Base-by-base conservation (phyloP, 2,888 invertebrate species). In the Caenorhabditis sp. region DNA sequence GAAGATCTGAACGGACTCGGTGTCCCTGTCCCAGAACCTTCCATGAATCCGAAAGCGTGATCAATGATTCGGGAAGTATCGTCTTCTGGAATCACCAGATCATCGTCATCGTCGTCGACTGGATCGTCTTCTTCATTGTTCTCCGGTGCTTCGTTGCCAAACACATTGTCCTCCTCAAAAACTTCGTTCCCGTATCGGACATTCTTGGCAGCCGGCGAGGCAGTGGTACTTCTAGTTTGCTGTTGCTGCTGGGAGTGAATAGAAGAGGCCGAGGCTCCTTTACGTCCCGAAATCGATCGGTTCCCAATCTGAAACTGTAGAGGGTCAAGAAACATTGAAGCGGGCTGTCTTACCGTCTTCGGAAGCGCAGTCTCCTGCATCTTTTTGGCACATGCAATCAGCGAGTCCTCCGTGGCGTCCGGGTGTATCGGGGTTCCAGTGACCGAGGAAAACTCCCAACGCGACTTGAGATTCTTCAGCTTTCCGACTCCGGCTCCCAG, bases 371-470 rank as follows among this genome's bases (percentile, higher is more conserved):
- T 74, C 44, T 84, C 83, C 62, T 79, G 76, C 80, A 84, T 84
- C 47, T 72, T 67, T 0, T 77, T 76, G 1, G 87, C 88, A 13
- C 87, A 83, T 9, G 85, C 80, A 28, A 87, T 76, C 32, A 88
- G 77, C 26, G 86, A 84, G 47, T 87, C 83, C 47, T 85, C 86
- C 5, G 81, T 70, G 24, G 85, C 84, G 65, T 88, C 88, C 2
- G 89, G 89, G 61, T 89, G 88, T 50, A 89, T 81, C 28, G 89
- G 89, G 0, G 89, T 89, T 8, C 89, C 89, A 2, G 88, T 88
- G 0, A 84, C 71, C 8, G 89, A 87, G 1, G 87, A 87, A 56
- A 89, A 87, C 84, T 88, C 88, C 88, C 88, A 88, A 44, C 88
- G 61, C 37, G 80, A 83, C 62, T 80, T 79, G 35, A 88, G 76